Conservation (phyloP, 2,888 invertebrate genomes). For the Crematogaster levior region DNA sequence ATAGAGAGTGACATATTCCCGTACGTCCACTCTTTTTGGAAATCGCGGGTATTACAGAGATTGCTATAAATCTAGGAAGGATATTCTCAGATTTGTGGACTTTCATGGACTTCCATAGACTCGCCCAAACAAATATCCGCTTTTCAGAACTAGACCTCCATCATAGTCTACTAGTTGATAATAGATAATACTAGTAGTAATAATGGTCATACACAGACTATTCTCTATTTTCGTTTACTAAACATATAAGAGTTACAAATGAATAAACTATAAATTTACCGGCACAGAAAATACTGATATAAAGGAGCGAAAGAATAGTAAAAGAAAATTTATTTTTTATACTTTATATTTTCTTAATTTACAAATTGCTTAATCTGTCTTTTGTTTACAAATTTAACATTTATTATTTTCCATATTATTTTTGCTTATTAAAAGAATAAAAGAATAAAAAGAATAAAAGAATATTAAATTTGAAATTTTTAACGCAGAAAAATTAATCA, state of each 20-base stretch:
- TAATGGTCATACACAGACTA: neutral
- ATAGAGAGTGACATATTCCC: conserved; percentile 39
- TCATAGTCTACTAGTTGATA: neutral
- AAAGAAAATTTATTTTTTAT: neutral
- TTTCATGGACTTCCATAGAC: conserved; percentile 36
- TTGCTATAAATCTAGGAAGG: conserved; percentile 41
- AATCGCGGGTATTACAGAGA: conserved; percentile 41
- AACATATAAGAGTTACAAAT: neutral
- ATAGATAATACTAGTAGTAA: conserved; percentile 7
- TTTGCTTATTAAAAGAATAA: conserved; percentile 16
- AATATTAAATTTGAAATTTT: neutral
- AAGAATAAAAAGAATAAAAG: too few relatives aligned
- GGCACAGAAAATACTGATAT: too few relatives aligned
- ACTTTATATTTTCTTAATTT: neutral
- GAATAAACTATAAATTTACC: neutral
- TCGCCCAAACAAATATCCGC: conserved; percentile 23
- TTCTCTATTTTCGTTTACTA: neutral
- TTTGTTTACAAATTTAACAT: neutral
- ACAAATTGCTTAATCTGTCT: neutral
- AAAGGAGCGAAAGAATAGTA: neutral
- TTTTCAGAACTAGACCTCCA: conserved; percentile 10
- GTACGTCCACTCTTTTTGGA: conserved; percentile 50
- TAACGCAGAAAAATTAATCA: conserved; percentile 25
- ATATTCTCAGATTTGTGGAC: conserved; percentile 39
- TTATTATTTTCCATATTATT: neutral